These are phyloP conservation scores for Meteorus colon DNA, from an alignment of 2,888 invertebrate genomes.

Conservation along the genomic window DNA sequence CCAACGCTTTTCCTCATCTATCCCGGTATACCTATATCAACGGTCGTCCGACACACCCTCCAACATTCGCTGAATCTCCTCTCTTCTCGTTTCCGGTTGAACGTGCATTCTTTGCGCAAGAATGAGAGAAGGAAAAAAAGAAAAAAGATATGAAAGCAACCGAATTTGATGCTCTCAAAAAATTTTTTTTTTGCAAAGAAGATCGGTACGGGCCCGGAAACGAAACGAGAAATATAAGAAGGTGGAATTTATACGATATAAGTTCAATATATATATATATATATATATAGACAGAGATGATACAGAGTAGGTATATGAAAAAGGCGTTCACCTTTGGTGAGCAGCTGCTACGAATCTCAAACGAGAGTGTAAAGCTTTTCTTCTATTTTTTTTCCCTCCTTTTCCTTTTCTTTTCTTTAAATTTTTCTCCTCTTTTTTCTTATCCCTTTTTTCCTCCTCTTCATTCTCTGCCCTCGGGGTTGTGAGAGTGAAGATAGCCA, in stretches of 20 bases:
- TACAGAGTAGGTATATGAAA: constrained; percentile 14
- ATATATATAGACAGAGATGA: neutral
- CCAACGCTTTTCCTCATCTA: constrained; percentile 16
- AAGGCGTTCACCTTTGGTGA: constrained; percentile 12
- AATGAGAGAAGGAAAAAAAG: neutral
- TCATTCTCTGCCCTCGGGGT: constrained; percentile 24
- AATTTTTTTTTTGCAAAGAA: constrained; percentile 17
- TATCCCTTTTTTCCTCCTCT: constrained; percentile 8
- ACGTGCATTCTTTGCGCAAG: constrained; percentile 47
- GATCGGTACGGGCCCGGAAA: constrained; percentile 26
- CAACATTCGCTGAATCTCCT: neutral
- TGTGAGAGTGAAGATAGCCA: constrained; percentile 12
- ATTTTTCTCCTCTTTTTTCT: constrained; percentile 24
- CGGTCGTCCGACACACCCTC: neutral
- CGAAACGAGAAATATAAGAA: neutral
- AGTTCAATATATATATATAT: neutral
- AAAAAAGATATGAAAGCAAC: neutral
- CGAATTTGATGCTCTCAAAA: constrained; percentile 16
- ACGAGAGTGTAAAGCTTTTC: neutral
- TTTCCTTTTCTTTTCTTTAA: constrained; percentile 21
- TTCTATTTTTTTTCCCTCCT: constrained; percentile 17
- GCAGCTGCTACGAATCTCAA: neutral
- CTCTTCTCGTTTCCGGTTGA: constrained; percentile 52
- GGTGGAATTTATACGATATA: neutral
- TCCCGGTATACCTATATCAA: constrained; percentile 4